phyloP scores from a whole-genome alignment of 1,140 invertebrate genomes.

The Physella acuta region DNA sequence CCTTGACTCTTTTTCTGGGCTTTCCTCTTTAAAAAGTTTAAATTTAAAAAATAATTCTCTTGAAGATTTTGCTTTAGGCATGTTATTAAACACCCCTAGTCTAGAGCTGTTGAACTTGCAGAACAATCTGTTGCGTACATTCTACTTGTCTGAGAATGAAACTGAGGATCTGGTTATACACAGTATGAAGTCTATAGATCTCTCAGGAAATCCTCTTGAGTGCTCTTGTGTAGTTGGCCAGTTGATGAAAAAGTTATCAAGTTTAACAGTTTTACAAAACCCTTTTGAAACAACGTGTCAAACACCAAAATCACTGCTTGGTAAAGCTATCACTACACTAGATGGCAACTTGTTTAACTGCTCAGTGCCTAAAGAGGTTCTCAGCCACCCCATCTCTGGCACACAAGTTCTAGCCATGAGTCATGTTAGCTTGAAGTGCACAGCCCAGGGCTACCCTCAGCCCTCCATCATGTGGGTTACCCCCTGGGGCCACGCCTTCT shows the following conservation, averaged over 20 bases:
- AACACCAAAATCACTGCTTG: constrained; percentile 26
- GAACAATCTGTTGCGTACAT: constrained; percentile 31
- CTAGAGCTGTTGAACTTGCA: constrained; percentile 32
- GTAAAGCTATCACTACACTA: constrained; percentile 29
- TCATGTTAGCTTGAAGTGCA: constrained; percentile 32
- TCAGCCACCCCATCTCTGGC: background rate
- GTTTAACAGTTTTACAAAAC: no score
- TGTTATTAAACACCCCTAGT: constrained; percentile 17
- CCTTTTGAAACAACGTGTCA: constrained; percentile 34
- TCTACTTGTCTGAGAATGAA: constrained; percentile 22
- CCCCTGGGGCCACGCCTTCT: constrained; percentile 42
- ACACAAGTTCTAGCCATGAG: background rate
- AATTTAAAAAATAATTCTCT: constrained; percentile 35
- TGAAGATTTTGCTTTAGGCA: constrained; percentile 23
- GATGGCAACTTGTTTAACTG: no score
- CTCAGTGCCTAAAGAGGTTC: constrained; percentile 26
- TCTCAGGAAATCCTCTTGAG: constrained; percentile 47
- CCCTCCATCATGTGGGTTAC: constrained; percentile 47
- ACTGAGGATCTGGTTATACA: constrained; percentile 18
- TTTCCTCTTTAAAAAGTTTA: constrained; percentile 32
- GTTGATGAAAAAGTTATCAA: no score
- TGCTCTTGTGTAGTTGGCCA: constrained; percentile 51
- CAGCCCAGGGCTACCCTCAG: constrained; percentile 31
- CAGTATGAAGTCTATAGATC: constrained; percentile 28
- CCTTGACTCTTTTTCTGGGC: constrained; percentile 26